phyloP scores from a whole-genome alignment of 1,140 invertebrate species.

The Mya arenaria region DNA sequence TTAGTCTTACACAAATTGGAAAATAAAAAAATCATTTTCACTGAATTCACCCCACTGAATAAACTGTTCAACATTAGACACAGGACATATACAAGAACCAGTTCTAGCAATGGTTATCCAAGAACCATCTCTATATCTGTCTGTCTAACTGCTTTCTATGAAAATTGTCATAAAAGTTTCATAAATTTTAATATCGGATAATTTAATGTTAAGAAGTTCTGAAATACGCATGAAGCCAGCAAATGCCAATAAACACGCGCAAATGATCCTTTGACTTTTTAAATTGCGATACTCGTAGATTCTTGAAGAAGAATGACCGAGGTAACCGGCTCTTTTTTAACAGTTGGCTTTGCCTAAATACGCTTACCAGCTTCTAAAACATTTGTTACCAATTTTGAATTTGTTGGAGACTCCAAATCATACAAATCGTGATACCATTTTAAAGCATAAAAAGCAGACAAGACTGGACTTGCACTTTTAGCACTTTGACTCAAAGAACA shows the following conservation, averaged over 20 bases:
- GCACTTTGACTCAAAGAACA: too few relatives aligned
- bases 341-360: neutral
- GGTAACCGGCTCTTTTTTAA: neutral
- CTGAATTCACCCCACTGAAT: neutral
- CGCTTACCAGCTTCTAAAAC: neutral
- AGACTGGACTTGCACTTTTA: too few relatives aligned
- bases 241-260: constrained; percentile 4
- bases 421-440: constrained; percentile 3
- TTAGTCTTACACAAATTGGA: neutral
- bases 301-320: neutral
- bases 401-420: neutral
- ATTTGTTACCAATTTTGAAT: constrained; percentile 4
- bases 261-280: constrained; percentile 31
- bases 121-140: constrained; percentile 26
- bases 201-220: constrained; percentile 13
- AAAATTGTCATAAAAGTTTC: constrained; percentile 3
- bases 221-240: constrained; percentile 29
- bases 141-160: constrained; percentile 31
- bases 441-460: neutral
- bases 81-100: constrained; percentile 23
- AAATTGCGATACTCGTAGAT: neutral
- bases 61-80: constrained; percentile 1
- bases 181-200: neutral
- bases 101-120: constrained; percentile 39
- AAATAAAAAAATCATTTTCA: neutral